phyloP scores from a whole-genome alignment of 1,140 invertebrate genomes.

The Apis dorsata region DNA sequence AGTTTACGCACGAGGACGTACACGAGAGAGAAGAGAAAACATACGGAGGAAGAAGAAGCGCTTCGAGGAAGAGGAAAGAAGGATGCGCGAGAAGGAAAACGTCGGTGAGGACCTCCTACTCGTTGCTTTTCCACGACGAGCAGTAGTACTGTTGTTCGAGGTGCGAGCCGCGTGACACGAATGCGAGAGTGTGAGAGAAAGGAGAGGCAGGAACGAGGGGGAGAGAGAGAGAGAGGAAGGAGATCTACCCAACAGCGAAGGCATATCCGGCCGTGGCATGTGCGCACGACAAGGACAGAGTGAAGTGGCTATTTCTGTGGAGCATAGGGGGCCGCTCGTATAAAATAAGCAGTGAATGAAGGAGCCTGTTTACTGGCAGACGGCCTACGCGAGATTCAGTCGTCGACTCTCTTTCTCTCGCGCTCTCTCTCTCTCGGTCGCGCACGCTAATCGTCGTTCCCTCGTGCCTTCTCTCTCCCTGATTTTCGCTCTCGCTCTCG shows the following conservation, averaged over 20 bases:
- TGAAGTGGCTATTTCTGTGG: constrained; percentile 75
- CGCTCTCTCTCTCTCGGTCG: constrained; percentile 10
- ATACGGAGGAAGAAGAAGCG: not conserved
- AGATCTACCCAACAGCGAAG: constrained; percentile 26
- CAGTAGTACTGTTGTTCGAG: constrained; percentile 60
- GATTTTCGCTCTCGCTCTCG: constrained; percentile 50
- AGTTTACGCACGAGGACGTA: constrained; percentile 17
- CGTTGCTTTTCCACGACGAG: constrained; percentile 57
- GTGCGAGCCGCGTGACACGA: constrained; percentile 71
- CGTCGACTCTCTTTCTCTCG: constrained; percentile 57
- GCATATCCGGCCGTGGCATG: constrained; percentile 53
- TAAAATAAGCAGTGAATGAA: constrained; percentile 79
- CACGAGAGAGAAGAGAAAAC: not conserved
- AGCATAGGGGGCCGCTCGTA: constrained; percentile 69
- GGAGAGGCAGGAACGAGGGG: constrained; percentile 54
- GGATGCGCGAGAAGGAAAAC: constrained; percentile 54
- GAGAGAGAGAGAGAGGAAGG: constrained; percentile 41
- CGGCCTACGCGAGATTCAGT: constrained; percentile 74
- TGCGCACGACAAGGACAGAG: constrained; percentile 60
- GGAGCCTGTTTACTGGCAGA: constrained; percentile 76
- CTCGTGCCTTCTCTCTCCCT: constrained; percentile 10
- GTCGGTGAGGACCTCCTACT: constrained; percentile 47
- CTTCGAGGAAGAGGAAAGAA: constrained; percentile 26
- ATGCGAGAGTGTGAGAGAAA: constrained; percentile 71
- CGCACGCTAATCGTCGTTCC: not conserved